These are phyloP conservation scores for Pachyuromys duprasi DNA, from an alignment of 2,797 vertebrate genomes.

Conservation along the genomic window DNA sequence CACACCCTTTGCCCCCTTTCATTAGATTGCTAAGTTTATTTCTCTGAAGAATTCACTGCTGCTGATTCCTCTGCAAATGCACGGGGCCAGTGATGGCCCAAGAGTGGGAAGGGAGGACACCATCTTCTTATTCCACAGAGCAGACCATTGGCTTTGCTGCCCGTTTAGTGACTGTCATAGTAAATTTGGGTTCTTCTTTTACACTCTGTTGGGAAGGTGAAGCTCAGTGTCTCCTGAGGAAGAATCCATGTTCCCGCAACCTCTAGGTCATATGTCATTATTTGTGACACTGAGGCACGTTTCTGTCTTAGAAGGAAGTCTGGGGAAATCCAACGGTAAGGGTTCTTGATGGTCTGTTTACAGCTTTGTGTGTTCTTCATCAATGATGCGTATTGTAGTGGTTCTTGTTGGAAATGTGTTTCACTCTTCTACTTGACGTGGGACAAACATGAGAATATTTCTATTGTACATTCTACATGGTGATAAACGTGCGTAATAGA, in stretches of 20 bases:
- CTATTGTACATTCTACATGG: not conserved
- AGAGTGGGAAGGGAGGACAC: not conserved
- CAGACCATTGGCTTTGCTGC: not conserved
- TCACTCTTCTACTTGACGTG: not conserved
- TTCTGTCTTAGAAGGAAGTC: not conserved
- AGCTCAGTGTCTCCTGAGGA: not conserved
- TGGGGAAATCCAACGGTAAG: not conserved
- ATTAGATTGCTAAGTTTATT: constrained; percentile 10
- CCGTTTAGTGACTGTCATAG: not conserved
- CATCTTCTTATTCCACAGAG: accelerated
- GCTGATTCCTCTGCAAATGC: not conserved
- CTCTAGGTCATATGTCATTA: not conserved
- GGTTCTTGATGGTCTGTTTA: not conserved
- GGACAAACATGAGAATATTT: not conserved
- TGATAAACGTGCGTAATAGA: not conserved
- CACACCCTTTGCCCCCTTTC: not conserved
- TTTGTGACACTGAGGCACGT: not conserved
- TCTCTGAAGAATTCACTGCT: not conserved
- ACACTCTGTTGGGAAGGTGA: not conserved
- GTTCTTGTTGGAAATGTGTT: not conserved
- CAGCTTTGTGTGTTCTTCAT: not conserved
- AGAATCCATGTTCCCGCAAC: not conserved
- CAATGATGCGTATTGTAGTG: not conserved
- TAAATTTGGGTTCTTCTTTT: not conserved
- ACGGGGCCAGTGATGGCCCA: not conserved